Evolutionary conservation across 2,888 invertebrate genomes (phyloP).

Genomic region (Athrips mouffetella): DNA sequence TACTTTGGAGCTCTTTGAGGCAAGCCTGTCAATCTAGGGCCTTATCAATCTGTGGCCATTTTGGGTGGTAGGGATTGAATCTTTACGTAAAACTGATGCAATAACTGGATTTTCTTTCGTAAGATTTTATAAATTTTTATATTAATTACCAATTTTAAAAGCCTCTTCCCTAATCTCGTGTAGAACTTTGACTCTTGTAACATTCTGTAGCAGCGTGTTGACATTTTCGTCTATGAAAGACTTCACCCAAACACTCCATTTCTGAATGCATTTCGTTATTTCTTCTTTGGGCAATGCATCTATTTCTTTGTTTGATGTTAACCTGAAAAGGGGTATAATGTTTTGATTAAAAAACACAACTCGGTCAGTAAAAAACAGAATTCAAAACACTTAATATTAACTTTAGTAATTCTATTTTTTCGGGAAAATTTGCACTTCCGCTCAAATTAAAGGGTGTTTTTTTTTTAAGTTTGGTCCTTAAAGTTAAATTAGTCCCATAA

Average conservation of each 20-base stretch:
- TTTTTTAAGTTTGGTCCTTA: too few species aligned
- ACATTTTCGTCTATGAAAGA: slow-evolving; percentile 77
- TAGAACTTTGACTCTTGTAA: slow-evolving; percentile 83
- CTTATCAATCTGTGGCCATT: too few species aligned
- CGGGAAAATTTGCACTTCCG: too few species aligned
- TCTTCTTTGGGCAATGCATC: slow-evolving; percentile 51
- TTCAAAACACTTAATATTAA: slow-evolving; percentile 2
- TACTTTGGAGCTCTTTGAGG: too few species aligned
- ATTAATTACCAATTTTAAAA: slow-evolving; percentile 74
- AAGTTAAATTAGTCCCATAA: too few species aligned
- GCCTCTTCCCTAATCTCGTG: slow-evolving; percentile 85
- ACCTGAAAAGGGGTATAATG: slow-evolving; percentile 34
- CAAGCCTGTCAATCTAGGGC: too few species aligned
- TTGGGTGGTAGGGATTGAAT: too few species aligned
- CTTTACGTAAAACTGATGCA: too few species aligned
- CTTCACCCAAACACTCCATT: slow-evolving; percentile 82
- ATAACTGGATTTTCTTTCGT: not conserved
- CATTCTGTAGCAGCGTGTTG: slow-evolving; percentile 79
- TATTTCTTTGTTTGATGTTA: slow-evolving; percentile 54
- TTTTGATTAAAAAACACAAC: too few species aligned
- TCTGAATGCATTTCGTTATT: slow-evolving; percentile 65
- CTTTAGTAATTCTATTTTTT: too few species aligned
- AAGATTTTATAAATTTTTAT: not conserved
- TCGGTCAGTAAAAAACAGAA: too few species aligned
- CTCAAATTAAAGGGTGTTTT: too few species aligned